Percentiles rank a stretch among this genome's conserved stretches.
phyloP scores from a whole-genome alignment of 2,113 vertebrate genomes.

The Marcusenius ussheri region DNA sequence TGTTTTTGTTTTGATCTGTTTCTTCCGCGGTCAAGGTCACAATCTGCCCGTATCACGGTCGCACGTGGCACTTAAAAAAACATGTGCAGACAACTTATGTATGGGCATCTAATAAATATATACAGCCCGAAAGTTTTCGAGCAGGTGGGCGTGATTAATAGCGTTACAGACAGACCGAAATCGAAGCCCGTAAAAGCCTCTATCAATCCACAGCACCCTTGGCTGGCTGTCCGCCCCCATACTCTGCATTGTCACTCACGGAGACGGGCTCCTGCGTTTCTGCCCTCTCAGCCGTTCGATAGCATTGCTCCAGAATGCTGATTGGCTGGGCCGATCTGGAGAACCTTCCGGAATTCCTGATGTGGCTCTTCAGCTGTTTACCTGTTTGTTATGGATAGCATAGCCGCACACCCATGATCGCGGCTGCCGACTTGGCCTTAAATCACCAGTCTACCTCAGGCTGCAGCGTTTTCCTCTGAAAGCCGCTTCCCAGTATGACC shows the following conservation, averaged over 20 bases:
- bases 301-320: neutral
- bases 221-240: neutral
- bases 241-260: neutral
- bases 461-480: no score
- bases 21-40: neutral
- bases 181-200: neutral
- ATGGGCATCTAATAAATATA: neutral
- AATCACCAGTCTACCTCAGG: neutral
- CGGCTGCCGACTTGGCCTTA: neutral
- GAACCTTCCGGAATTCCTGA: neutral
- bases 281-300: neutral
- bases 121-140: neutral
- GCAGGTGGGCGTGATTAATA: neutral
- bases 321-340: neutral
- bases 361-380: neutral
- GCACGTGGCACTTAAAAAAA: neutral
- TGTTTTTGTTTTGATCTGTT: neutral
- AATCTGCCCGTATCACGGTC: neutral
- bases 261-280: neutral
- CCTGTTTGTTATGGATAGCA: neutral
- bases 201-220: neutral
- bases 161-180: neutral
- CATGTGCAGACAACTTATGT: neutral
- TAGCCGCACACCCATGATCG: neutral
- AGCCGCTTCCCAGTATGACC: neutral